Percentiles rank a stretch among this genome's conserved stretches.
Conservation (phyloP, 2,888 invertebrate species). For the Mythimna pallens region DNA sequence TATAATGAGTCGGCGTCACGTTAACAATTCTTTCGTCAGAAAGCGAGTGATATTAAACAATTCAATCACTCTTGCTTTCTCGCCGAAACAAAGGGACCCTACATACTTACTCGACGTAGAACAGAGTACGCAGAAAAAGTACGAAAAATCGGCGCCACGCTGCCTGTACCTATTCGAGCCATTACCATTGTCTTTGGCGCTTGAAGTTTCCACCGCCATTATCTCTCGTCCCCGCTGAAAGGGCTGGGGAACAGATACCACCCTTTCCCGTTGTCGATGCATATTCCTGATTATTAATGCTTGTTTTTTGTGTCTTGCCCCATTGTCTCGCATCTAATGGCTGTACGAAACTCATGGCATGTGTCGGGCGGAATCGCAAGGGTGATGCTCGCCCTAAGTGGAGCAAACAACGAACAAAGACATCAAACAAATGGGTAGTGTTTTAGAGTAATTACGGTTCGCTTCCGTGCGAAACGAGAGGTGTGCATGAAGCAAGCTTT, state of each 20-base stretch:
- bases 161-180: slow-evolving; percentile 71
- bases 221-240: slow-evolving; percentile 79
- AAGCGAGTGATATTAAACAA: slow-evolving; percentile 52
- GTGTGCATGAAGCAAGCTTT: slow-evolving; percentile 82
- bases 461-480: slow-evolving; percentile 88
- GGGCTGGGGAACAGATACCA: slow-evolving; percentile 74
- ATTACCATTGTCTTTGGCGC: slow-evolving; percentile 81
- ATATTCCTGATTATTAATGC: slow-evolving; percentile 90
- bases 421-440: slow-evolving; percentile 91
- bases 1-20: slow-evolving; percentile 53
- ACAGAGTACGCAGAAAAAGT: slow-evolving; percentile 57
- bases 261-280: slow-evolving; percentile 84
- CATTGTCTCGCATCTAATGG: slow-evolving; percentile 87
- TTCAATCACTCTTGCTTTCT: slow-evolving; percentile 54
- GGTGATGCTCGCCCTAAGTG: slow-evolving; percentile 89
- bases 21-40: slow-evolving; percentile 46
- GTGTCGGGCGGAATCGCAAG: slow-evolving; percentile 86
- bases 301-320: slow-evolving; percentile 87
- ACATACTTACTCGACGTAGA: slow-evolving; percentile 38
- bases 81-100: slow-evolving; percentile 37
- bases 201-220: slow-evolving; percentile 82
- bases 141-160: slow-evolving; percentile 66
- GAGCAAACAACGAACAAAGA: slow-evolving; percentile 90
- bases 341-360: slow-evolving; percentile 85
- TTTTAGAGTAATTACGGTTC: slow-evolving; percentile 90